phyloP scores from a whole-genome alignment of 2,113 vertebrate species.

The Pholis gunnellus region DNA sequence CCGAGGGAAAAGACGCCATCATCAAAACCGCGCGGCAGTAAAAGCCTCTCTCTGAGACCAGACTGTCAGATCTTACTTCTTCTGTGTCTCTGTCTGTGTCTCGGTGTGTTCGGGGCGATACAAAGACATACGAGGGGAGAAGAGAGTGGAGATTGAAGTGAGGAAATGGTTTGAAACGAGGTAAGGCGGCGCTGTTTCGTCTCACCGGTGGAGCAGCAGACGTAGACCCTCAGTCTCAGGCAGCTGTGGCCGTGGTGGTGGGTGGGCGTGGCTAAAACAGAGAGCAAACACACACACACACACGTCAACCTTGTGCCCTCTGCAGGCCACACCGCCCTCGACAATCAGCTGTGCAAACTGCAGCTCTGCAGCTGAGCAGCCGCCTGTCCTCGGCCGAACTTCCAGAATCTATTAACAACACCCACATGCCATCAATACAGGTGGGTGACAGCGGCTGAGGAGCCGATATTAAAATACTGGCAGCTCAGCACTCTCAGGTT shows the following conservation, averaged over 20 bases:
- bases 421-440: constrained; percentile 35
- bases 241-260: constrained; percentile 94
- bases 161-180: neutral
- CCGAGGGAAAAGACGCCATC: constrained; percentile 39
- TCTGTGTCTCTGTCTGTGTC: constrained; percentile 2
- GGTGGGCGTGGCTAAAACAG: constrained; percentile 88
- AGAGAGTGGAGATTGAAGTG: constrained; percentile 22
- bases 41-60: constrained; percentile 44
- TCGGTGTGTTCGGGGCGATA: constrained; percentile 26
- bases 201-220: constrained; percentile 96
- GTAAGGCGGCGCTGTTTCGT: constrained; percentile 19
- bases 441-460: constrained; percentile 15
- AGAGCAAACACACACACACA: constrained; percentile 62
- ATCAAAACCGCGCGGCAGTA: constrained; percentile 50
- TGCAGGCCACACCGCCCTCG: constrained; percentile 51
- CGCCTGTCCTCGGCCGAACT: constrained; percentile 46
- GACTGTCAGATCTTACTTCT: constrained; percentile 52
- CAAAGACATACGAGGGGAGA: constrained; percentile 11
- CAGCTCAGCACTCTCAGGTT: constrained; percentile 16
- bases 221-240: constrained; percentile 95
- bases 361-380: neutral
- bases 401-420: constrained; percentile 42
- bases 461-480: constrained; percentile 21
- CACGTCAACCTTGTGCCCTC: constrained; percentile 68
- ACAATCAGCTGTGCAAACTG: constrained; percentile 12